phyloP scores from a whole-genome alignment of 2,888 invertebrate species.

The Meteorus cinctellus region DNA sequence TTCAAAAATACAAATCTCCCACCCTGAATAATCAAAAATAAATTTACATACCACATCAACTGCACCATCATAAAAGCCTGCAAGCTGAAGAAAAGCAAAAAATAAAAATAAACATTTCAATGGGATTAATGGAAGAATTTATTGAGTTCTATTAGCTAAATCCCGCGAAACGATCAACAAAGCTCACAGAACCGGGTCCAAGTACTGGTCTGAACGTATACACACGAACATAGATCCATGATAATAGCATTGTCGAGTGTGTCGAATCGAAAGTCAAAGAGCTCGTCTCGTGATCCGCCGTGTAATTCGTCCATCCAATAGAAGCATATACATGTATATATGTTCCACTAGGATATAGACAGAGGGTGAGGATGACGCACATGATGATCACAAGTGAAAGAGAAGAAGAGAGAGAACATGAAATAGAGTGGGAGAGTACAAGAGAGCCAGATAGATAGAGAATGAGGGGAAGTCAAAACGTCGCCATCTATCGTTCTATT shows the following conservation, averaged over 20 bases:
- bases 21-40: too few species aligned
- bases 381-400: background rate
- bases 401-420: background rate
- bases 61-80: too few species aligned
- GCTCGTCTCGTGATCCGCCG: conserved; percentile 64
- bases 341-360: conserved; percentile 21
- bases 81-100: too few species aligned
- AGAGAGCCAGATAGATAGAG: conserved; percentile 7
- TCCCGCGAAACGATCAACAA: conserved; percentile 42
- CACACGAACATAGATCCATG: conserved; percentile 43
- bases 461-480: conserved; percentile 59
- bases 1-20: too few species aligned
- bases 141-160: conserved; percentile 35
- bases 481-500: conserved; percentile 73
- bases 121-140: conserved; percentile 27
- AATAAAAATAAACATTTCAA: background rate
- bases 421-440: background rate
- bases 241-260: conserved; percentile 61
- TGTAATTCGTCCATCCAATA: conserved; percentile 66
- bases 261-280: conserved; percentile 69
- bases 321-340: conserved; percentile 34
- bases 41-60: too few species aligned
- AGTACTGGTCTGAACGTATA: background rate
- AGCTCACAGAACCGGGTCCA: conserved; percentile 3
- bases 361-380: background rate